Base-by-base conservation (phyloP, 1,140 invertebrate genomes). In the Calephelis nemesis region DNA sequence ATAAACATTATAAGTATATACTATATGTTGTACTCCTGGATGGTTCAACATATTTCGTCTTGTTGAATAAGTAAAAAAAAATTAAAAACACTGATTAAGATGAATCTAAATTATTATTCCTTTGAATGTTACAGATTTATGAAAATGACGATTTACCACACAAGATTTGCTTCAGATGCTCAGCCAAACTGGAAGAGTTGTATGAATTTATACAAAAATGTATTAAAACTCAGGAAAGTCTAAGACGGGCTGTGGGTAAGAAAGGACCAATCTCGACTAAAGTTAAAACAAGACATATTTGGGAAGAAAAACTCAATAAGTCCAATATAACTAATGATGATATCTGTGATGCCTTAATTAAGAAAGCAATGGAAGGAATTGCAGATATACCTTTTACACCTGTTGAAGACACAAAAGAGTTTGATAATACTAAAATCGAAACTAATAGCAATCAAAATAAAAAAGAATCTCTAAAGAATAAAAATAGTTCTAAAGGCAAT, bases 121-220 rank as follows among this genome's bases (percentile, higher is more conserved):
- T 72, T 47, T 68, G 90, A 2, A 58, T 12, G 10, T 58, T 92
- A 54, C 81, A 92, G 92, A 82, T 92, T 68, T 74, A 81, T 47
- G 91, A 92, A 76, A 84, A 88, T 81, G 92, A 92, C 81, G 85
- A 90, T 62, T 74, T 92, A 10, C 89, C 92, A 15, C 90, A 92
- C 68, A 92, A 91, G 79, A 91, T 92, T 50, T 92, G 92, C 73
- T 92, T 90, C 69, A 71, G 91, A 42, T 92, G 92, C 71, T 92
- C 92, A 48, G 89, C 92, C 13, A 92, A 92, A 78, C 79, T 92
- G 39, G 85, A 91, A 67, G 92, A 92, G 67, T 74, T 92, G 7
- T 71, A 91, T 84, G 91, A 92, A 68, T 92, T 92, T 82, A 74
- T 88, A 63, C 81, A 90, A 67, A 92, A 87, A 76, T 92, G 92